Conservation (phyloP, 2,888 invertebrate species). For the Phyllotreta cruciferae region DNA sequence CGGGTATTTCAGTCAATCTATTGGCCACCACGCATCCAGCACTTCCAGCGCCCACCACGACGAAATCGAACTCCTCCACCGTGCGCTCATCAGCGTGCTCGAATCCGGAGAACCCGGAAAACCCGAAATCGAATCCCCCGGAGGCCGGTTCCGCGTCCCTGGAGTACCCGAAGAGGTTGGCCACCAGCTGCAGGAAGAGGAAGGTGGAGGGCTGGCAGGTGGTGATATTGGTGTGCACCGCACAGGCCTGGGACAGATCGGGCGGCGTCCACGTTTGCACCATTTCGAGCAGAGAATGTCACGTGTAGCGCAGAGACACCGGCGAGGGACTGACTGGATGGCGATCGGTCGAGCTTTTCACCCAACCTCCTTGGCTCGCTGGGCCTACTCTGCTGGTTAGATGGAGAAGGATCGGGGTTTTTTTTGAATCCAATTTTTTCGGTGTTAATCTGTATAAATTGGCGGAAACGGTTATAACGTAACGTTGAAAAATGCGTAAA, state of each 20-base stretch:
- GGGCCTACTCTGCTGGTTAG: constrained; percentile 6
- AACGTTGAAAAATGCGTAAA: too few species aligned
- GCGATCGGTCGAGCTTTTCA: not conserved
- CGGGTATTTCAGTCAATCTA: constrained; percentile 67
- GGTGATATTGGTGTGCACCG: constrained; percentile 64
- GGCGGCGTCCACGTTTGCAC: constrained; percentile 63
- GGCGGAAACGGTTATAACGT: too few species aligned
- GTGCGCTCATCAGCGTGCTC: too few species aligned
- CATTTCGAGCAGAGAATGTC: too few species aligned
- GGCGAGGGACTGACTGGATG: constrained; percentile 23
- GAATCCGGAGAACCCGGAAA: too few species aligned
- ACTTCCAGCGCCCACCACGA: constrained; percentile 71
- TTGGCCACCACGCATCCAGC: constrained; percentile 74
- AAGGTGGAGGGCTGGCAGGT: constrained; percentile 67
- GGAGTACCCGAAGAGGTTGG: constrained; percentile 66
- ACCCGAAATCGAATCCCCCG: constrained; percentile 13
- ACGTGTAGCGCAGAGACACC: constrained; percentile 17
- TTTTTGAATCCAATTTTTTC: too few species aligned
- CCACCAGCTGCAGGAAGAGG: constrained; percentile 66
- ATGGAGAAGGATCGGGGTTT: not conserved
- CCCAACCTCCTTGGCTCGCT: constrained; percentile 3
- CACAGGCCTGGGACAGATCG: constrained; percentile 65
- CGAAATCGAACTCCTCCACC: constrained; percentile 62
- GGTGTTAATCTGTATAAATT: too few species aligned
- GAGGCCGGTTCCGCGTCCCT: constrained; percentile 32